phyloP scores from a whole-genome alignment of 2,113 vertebrate species.

The Orcinus orca region DNA sequence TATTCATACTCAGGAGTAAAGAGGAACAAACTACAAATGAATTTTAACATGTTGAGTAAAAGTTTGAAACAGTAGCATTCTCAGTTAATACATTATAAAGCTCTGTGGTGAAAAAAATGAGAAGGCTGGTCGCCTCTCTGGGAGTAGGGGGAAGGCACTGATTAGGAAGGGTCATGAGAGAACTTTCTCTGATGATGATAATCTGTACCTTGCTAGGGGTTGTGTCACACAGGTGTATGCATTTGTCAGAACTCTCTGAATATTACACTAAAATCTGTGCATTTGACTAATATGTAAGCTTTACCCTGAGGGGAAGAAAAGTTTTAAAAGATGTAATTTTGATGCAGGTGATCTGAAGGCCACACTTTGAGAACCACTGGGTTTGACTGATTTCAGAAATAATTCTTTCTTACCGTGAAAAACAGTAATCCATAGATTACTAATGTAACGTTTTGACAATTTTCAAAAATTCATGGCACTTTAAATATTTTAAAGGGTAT shows the following conservation, averaged over 20 bases:
- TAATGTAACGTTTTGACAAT: background rate
- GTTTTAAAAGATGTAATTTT: background rate
- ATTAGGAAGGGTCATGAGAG: background rate
- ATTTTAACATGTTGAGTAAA: background rate
- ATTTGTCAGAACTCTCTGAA: background rate
- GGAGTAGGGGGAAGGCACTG: background rate
- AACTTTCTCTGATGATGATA: background rate
- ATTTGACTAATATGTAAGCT: background rate
- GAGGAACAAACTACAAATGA: background rate
- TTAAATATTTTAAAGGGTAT: background rate
- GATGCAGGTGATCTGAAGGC: background rate
- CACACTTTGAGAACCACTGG: background rate
- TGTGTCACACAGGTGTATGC: background rate
- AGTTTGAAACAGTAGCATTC: background rate
- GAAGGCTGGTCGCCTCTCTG: background rate
- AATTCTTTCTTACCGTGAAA: slow-evolving; percentile 11
- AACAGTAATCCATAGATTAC: slow-evolving; percentile 8
- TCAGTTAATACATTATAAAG: background rate
- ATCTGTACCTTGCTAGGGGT: background rate
- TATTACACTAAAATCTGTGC: background rate
- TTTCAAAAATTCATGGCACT: background rate
- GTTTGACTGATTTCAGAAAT: slow-evolving; percentile 14
- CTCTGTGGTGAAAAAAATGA: slow-evolving; percentile 1
- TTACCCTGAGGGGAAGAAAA: background rate
- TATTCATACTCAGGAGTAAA: background rate